Conservation (phyloP, 92 coral and sea anemone genomes). For the Desmophyllum pertusum region DNA sequence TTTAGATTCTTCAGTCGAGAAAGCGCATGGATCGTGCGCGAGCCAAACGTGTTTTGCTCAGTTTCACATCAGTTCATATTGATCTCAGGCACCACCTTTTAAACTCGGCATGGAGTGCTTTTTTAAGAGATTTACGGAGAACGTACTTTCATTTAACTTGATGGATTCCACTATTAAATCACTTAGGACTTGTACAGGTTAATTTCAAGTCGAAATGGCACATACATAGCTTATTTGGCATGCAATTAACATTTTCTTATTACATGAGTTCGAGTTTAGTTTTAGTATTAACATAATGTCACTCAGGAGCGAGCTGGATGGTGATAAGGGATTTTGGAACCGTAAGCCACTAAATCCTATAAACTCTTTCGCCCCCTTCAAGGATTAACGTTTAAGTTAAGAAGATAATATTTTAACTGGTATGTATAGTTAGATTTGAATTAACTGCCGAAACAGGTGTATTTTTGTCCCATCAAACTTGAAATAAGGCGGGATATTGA, state of each 20-base stretch:
- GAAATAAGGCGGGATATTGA: not conserved
- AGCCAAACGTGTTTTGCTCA: not conserved
- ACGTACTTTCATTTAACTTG: not conserved
- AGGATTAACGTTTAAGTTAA: not conserved
- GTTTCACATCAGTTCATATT: not conserved
- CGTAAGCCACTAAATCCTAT: not conserved
- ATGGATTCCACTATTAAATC: not conserved
- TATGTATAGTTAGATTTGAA: not conserved
- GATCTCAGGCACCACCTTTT: not conserved
- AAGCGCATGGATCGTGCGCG: not conserved
- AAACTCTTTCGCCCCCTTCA: not conserved
- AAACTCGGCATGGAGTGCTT: not conserved
- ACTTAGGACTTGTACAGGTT: not conserved
- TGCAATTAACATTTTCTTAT: not conserved
- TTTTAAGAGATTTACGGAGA: not conserved
- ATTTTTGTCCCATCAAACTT: not conserved
- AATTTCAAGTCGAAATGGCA: too few relatives aligned
- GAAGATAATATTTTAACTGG: not conserved
- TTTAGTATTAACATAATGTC: not conserved
- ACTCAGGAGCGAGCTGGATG: not conserved
- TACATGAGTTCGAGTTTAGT: not conserved
- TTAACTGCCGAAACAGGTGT: too few relatives aligned
- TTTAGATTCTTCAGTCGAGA: not conserved
- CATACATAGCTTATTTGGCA: too few relatives aligned
- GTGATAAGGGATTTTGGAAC: not conserved